phyloP scores from a whole-genome alignment of 2,888 invertebrate species.

The Hydriomena furcata region DNA sequence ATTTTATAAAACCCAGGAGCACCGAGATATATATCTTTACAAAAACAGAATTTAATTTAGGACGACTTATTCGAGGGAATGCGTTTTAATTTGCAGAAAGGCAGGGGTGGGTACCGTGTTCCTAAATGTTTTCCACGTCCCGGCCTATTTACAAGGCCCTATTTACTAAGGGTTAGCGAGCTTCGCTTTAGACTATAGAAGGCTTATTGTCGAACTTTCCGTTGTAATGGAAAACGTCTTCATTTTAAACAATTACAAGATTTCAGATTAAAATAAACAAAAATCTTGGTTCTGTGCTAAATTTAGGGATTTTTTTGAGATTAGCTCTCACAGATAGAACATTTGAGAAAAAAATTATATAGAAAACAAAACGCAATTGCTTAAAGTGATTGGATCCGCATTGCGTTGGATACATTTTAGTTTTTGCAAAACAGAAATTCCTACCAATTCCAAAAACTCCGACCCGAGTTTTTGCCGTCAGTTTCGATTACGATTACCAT shows the following conservation, averaged over 20 bases:
- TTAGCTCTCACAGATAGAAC: too few relatives aligned
- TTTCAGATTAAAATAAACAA: constrained; percentile 7
- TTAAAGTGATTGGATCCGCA: not conserved
- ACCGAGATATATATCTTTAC: constrained; percentile 22
- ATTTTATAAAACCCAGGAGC: constrained; percentile 15
- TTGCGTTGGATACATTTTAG: not conserved
- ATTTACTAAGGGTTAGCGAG: constrained; percentile 58
- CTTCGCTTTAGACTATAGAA: constrained; percentile 9
- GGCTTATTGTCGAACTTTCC: constrained; percentile 24
- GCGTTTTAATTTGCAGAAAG: constrained; percentile 70
- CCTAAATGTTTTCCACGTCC: constrained; percentile 59
- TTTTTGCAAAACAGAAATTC: constrained; percentile 1
- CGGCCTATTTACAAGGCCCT: constrained; percentile 73
- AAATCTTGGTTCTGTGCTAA: not conserved
- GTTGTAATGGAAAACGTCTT: constrained; percentile 20
- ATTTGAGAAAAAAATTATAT: too few relatives aligned
- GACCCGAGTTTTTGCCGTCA: constrained; percentile 36
- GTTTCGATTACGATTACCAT: constrained; percentile 24
- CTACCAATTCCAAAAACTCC: constrained; percentile 4
- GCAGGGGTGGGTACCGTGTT: constrained; percentile 63
- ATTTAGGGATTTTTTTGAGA: too few relatives aligned
- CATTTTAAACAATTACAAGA: constrained; percentile 19
- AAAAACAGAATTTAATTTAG: constrained; percentile 30
- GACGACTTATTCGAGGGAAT: constrained; percentile 32
- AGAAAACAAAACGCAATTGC: not conserved